phyloP scores from a whole-genome alignment of 2,113 vertebrate species.

The Sprattus sprattus region DNA sequence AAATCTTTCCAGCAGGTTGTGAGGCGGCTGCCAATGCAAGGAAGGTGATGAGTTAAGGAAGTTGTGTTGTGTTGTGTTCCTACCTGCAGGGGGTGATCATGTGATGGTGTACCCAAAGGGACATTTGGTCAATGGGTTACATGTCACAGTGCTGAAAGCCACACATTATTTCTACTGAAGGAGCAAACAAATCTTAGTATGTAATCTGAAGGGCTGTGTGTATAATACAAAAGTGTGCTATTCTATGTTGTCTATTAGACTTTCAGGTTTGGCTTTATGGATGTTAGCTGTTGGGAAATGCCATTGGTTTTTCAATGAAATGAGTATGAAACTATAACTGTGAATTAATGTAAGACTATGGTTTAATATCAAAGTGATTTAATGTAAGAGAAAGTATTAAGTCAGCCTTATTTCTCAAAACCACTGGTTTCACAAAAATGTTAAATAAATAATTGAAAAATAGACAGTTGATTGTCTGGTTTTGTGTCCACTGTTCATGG shows the following conservation, averaged over 20 bases:
- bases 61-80: too few species aligned
- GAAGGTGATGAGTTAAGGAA: neutral
- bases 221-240: neutral
- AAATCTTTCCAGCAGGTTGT: neutral
- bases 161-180: neutral
- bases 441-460: neutral
- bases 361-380: neutral
- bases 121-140: neutral
- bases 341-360: constrained; percentile 1
- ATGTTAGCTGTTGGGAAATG: neutral
- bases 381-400: neutral
- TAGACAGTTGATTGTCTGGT: neutral
- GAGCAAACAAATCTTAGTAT: neutral
- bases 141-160: neutral
- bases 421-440: constrained; percentile 14
- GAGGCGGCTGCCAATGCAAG: neutral
- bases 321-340: neutral
- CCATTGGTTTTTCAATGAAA: neutral
- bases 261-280: neutral
- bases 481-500: neutral
- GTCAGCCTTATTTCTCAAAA: neutral
- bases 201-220: neutral
- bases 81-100: neutral
- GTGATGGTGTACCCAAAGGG: neutral
- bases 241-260: neutral